Percentiles rank a stretch among this genome's conserved stretches.
Conservation (phyloP, 2,797 vertebrate species). For the Eutrigla gurnardus region DNA sequence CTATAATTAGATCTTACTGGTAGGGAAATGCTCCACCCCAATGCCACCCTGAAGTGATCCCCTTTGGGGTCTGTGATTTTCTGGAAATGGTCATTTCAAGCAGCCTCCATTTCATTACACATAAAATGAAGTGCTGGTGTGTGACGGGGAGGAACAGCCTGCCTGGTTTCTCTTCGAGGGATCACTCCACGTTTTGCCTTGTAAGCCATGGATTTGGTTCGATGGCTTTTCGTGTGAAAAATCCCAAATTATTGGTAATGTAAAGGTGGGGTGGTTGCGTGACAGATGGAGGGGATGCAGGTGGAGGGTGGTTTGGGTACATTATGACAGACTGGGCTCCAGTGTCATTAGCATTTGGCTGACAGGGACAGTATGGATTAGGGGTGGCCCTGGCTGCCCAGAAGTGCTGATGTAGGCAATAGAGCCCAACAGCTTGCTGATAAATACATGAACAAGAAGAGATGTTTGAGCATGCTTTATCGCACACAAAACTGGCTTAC, state of each 20-base stretch:
- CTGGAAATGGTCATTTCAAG: conserved; percentile 1
- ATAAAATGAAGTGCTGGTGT: not conserved
- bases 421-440: conserved; percentile 47
- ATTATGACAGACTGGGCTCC: conserved; percentile 30
- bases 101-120: not conserved
- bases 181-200: not conserved
- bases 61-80: conserved; percentile 8
- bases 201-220: conserved; percentile 9
- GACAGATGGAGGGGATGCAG: conserved; percentile 37
- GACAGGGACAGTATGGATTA: conserved; percentile 74
- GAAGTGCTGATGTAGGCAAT: conserved; percentile 65
- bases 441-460: conserved; percentile 45
- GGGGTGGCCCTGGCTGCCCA: conserved; percentile 39
- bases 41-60: not conserved
- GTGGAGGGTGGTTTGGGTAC: conserved; percentile 6
- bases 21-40: not conserved
- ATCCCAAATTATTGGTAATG: not conserved
- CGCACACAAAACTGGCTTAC: not conserved
- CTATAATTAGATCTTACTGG: not conserved
- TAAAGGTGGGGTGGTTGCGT: conserved; percentile 4
- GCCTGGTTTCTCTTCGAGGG: not conserved
- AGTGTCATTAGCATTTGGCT: conserved; percentile 77
- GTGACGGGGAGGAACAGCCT: not conserved
- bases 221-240: conserved; percentile 7
- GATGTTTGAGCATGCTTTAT: conserved; percentile 20